A percentile compares a stretch with the other conserved stretches of the same genome.
These are phyloP conservation scores for Drosophila bunnanda DNA, from an alignment of 2,888 invertebrate species.

Conservation along the genomic window DNA sequence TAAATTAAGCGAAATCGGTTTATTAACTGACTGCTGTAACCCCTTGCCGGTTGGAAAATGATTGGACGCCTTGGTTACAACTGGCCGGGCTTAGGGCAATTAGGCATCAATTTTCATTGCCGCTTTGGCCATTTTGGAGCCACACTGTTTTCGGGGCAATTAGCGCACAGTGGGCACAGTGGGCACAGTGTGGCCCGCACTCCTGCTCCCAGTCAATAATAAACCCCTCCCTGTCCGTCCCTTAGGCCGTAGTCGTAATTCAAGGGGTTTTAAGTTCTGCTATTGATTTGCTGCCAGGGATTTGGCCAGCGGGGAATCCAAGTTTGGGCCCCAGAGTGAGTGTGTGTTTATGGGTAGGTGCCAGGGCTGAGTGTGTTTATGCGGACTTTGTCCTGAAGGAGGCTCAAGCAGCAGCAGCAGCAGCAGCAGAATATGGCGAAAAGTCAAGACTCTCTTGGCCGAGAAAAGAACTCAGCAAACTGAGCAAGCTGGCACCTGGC, in stretches of 20 bases:
- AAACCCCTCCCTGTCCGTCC: slow-evolving; percentile 7
- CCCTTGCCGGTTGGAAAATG: neutral
- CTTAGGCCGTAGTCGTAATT: slow-evolving; percentile 18
- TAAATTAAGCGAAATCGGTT: slow-evolving; percentile 25
- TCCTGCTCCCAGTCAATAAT: slow-evolving; percentile 17
- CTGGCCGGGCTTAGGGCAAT: slow-evolving; percentile 17
- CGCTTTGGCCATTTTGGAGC: slow-evolving; percentile 34
- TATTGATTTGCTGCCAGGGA: slow-evolving; percentile 21
- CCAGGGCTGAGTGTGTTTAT: slow-evolving; percentile 6
- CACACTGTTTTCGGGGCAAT: slow-evolving; percentile 23
- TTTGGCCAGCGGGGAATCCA: slow-evolving; percentile 21
- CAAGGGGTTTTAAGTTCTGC: slow-evolving; percentile 29
- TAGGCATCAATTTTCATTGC: slow-evolving; percentile 35
- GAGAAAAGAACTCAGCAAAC: neutral
- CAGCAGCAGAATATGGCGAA: neutral
- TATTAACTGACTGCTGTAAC: slow-evolving; percentile 17
- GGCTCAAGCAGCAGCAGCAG: neutral
- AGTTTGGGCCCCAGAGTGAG: slow-evolving; percentile 6
- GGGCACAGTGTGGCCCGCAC: neutral
- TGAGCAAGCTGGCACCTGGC: slow-evolving; percentile 14
- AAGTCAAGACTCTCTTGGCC: slow-evolving; percentile 1
- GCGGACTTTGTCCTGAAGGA: slow-evolving; percentile 18
- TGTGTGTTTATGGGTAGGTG: slow-evolving; percentile 5
- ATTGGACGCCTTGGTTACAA: neutral
- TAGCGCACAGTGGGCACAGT: slow-evolving; percentile 14